Evolutionary conservation across 2,888 invertebrate genomes (phyloP).

Genomic region (Quadroppia sp.): DNA sequence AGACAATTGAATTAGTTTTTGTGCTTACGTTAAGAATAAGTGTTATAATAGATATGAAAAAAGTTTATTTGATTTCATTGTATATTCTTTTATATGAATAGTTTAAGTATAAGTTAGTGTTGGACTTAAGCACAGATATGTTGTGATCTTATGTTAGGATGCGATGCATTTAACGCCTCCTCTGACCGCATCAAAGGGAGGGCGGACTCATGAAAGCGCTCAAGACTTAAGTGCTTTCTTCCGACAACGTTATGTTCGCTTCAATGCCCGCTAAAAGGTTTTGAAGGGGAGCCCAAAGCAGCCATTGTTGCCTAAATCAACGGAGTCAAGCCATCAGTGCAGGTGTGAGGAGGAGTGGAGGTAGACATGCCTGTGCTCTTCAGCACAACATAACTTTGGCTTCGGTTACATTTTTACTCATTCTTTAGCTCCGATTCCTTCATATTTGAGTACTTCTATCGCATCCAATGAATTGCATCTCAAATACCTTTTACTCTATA

Average conservation of each 20-base stretch:
- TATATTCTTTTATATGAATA: background rate
- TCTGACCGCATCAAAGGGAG: constrained; percentile 38
- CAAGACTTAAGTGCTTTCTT: constrained; percentile 30
- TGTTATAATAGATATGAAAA: background rate
- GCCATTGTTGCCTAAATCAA: constrained; percentile 22
- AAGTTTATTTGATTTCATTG: constrained; percentile 19
- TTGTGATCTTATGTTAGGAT: constrained; percentile 19
- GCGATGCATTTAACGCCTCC: constrained; percentile 33
- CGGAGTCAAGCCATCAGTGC: constrained; percentile 13
- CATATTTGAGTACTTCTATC: background rate
- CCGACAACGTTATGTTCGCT: constrained; percentile 25
- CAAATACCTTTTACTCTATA: constrained; percentile 28
- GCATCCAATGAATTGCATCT: background rate
- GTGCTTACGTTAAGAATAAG: background rate
- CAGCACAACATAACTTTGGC: constrained; percentile 13
- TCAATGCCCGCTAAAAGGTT: constrained; percentile 22
- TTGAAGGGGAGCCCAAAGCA: constrained; percentile 7
- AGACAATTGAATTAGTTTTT: constrained; percentile 20
- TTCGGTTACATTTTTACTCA: constrained; percentile 10
- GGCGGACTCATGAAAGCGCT: constrained; percentile 27
- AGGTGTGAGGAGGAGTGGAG: constrained; percentile 31
- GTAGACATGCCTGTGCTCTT: background rate
- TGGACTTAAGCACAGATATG: background rate
- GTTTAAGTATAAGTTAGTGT: constrained; percentile 6
- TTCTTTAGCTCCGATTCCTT: background rate